Base-by-base conservation (phyloP, 2,888 invertebrate genomes). In the Diaperis boleti region DNA sequence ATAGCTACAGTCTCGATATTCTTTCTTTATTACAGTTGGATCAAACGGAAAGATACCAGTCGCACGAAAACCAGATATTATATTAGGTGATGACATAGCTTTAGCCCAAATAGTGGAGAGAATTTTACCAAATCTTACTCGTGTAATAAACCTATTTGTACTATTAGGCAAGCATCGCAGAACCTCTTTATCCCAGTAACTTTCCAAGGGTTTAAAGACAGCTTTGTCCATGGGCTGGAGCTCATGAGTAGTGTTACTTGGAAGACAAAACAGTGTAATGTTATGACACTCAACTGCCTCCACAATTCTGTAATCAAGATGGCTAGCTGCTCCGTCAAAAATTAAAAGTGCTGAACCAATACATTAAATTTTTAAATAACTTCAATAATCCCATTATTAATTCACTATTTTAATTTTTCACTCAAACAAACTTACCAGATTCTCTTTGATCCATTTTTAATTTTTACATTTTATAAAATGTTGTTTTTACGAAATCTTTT, bases 211-310 rank as follows among this genome's bases (percentile, higher is more conserved):
- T 17, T 70, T 50, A 66, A 77, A 77, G 6, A 76, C 72, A 15
- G 72, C 42, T 61, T 78, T 77, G 65, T 76, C 76, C 69, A 78
- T 70, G 3, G 76, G 75, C 57, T 79, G 78, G 0, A 79, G 59
- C 50, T 78, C 76, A 60, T 78, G 77, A 0, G 78, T 79, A 1
- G 76, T 78, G 56, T 80, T 80, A 42, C 72, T 74, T 2, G 77
- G 78, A 17, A 80, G 59, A 62, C 79, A 78, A 29, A 69, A 76
- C 14, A 79, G 64, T 20, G 64, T 65, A 31, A 77, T 74, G 14
- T 7, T n/a, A n/a, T n/a, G n/a, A n/a, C n/a, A n/a, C n/a, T 3
- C 33, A 33, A 33, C n/a, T n/a, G 8, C 10, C 33, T 3, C 10
- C 10, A 72, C 74, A 61, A 78, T 75, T 13, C 59, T 66, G 22